Percentiles rank a stretch among this genome's conserved stretches.
Evolutionary conservation across 2,888 invertebrate species (phyloP).

Genomic region (Cryptocephalus moraei): DNA sequence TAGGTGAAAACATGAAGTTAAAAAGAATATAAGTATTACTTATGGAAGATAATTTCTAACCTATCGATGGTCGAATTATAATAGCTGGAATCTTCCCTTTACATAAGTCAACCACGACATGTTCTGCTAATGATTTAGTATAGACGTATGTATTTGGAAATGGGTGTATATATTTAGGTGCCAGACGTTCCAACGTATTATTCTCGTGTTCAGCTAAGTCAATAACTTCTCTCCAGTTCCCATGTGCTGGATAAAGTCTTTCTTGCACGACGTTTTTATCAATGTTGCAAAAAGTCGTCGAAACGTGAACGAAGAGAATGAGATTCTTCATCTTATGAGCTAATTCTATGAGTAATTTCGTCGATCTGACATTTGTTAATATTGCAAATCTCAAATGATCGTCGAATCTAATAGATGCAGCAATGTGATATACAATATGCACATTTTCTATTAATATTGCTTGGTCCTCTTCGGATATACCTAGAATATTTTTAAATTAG

Average conservation of each 20-base stretch:
- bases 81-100: slow-evolving; percentile 56
- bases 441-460: too few species aligned
- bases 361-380: too few species aligned
- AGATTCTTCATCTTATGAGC: too few species aligned
- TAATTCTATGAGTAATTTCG: too few species aligned
- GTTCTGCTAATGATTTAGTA: slow-evolving; percentile 81
- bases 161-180: slow-evolving; percentile 49
- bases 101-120: slow-evolving; percentile 54
- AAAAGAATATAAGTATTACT: too few species aligned
- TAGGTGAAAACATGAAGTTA: too few species aligned
- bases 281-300: slow-evolving; percentile 49
- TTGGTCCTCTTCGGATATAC: too few species aligned
- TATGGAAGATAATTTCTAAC: slow-evolving; percentile 39
- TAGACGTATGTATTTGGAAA: slow-evolving; percentile 89
- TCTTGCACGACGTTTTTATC: slow-evolving; percentile 63
- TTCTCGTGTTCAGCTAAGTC: slow-evolving; percentile 53
- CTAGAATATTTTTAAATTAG: neutral
- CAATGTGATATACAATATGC: too few species aligned
- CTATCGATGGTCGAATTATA: slow-evolving; percentile 83
- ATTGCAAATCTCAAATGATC: too few species aligned
- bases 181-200: slow-evolving; percentile 44
- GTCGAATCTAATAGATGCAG: too few species aligned
- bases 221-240: slow-evolving; percentile 59
- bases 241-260: slow-evolving; percentile 57
- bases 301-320: too few species aligned